phyloP scores from a whole-genome alignment of 2,888 invertebrate genomes.

The Byasa hedistus region DNA sequence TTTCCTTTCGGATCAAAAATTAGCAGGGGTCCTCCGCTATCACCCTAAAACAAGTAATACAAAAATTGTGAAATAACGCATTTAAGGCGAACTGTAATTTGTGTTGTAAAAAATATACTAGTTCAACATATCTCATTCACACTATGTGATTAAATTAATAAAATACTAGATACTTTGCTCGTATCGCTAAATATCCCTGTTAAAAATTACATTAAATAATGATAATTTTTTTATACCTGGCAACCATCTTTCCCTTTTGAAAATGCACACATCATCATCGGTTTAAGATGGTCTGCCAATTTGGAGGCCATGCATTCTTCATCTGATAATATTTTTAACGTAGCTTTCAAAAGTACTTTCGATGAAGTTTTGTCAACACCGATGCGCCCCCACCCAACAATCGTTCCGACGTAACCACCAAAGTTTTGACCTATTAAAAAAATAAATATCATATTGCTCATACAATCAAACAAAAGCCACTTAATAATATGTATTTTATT shows the following conservation, averaged over 20 bases:
- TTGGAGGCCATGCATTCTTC: conserved; percentile 64
- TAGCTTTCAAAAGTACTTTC: conserved; percentile 68
- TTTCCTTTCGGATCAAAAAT: conserved; percentile 73
- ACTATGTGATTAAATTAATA: conserved; percentile 11
- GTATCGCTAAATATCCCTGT: conserved; percentile 17
- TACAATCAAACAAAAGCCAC: no score
- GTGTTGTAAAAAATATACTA: no score
- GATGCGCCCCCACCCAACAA: conserved; percentile 80
- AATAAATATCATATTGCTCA: no score
- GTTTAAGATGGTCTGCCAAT: conserved; percentile 66
- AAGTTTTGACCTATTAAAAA: conserved; percentile 64
- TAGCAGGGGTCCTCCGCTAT: conserved; percentile 83
- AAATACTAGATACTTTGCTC: not conserved
- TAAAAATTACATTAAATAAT: conserved; percentile 34
- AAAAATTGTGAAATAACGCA: not conserved
- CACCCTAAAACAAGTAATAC: conserved; percentile 72
- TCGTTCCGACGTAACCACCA: conserved; percentile 59
- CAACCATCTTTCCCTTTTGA: conserved; percentile 81
- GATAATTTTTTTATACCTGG: conserved; percentile 64
- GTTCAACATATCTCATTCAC: no score
- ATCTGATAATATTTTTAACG: conserved; percentile 65
- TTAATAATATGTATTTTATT: not conserved
- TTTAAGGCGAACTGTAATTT: not conserved
- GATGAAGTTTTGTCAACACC: conserved; percentile 68
- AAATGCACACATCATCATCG: conserved; percentile 82